A percentile compares a stretch with the other conserved stretches of the same genome.
Conservation (phyloP, 1,140 invertebrate species). For the roundworm (Caenorhabditis elegans) region DNA sequence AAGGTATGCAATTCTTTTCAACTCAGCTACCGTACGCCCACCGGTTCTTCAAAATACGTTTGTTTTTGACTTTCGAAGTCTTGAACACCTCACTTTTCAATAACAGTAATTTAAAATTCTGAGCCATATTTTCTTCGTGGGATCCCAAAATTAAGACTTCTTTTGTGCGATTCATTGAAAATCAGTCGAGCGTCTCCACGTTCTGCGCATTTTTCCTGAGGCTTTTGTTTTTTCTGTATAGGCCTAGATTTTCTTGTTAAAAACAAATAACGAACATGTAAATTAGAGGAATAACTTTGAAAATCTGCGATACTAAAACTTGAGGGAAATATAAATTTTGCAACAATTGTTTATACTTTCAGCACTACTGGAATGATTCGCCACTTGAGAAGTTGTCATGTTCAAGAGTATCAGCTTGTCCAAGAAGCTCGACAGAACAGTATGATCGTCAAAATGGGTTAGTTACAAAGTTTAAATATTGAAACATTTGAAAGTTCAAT, state of each 20-base stretch:
- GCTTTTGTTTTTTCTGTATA: background rate
- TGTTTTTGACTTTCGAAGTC: background rate
- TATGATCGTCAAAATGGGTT: conserved; percentile 46
- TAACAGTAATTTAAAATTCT: conserved; percentile 24
- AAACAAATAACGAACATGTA: background rate
- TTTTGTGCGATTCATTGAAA: background rate
- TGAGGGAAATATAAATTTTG: no score
- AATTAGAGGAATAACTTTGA: no score
- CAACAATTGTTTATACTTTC: no score
- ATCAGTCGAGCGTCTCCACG: conserved; percentile 6
- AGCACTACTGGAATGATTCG: conserved; percentile 53
- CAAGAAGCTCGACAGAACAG: conserved; percentile 47
- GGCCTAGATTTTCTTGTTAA: background rate
- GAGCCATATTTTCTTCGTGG: background rate
- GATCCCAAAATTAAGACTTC: background rate
- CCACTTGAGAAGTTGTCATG: conserved; percentile 49
- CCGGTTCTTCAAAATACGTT: background rate
- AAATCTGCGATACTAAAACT: no score
- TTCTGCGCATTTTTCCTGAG: background rate
- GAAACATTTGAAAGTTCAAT: background rate
- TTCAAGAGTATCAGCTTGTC: conserved; percentile 48
- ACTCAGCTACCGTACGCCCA: background rate
- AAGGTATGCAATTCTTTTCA: conserved; percentile 28
- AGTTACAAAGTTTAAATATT: background rate
- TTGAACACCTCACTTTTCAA: background rate